Evolutionary conservation across 1,140 invertebrate genomes (phyloP), one percentile per base, ranked within the genome.

Genomic region (Meteorus sp.): DNA sequence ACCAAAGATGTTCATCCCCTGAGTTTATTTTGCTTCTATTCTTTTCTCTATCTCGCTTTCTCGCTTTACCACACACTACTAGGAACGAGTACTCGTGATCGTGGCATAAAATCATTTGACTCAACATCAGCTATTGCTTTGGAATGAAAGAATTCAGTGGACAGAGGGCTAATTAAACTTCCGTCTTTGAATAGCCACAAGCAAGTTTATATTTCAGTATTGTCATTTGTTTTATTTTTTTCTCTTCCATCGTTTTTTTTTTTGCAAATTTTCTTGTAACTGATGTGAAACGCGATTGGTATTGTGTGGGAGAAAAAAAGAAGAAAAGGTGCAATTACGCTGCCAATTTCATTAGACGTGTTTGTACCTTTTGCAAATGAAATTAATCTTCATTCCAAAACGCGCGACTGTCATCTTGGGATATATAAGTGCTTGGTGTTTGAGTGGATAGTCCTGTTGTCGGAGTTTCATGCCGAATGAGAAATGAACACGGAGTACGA

Each of bases 31-130:
- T 52, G 25, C 27, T 19, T 52, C 27, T n/a, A 11, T 48, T 31
- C 23, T 2, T 29, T 4, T 13, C 4, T 8, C n/a, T 29, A 19
- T 44, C 4, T 44, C 5, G 4, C 13, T 44, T 19, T 44, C 19
- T 17, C 3, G 25, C 25, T 48, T 52, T 31, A 52, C 50, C 37
- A 33, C 17, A 29, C 50, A 52, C 50, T 52, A 33, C 17, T 31
- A 35, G 50, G 29, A 52, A 52, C 17, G 15, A 52, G 15, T 35
- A n/a, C 50, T 52, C 50, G 50, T 52, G 50, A 52, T 52, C 50
- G 50, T 52, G 50, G 50, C 50, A 52, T 52, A 52, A 52, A 52
- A 52, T 52, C 50, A 52, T 52, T 52, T 33, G 50, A 37, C 47
- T 31, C 13, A 20, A n/a, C 50, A 52, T 37, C 29, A 33, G n/a